Evolutionary conservation across 2,888 invertebrate species (phyloP), one percentile per base, ranked within the genome.

Genomic region (Tenthredo notha): DNA sequence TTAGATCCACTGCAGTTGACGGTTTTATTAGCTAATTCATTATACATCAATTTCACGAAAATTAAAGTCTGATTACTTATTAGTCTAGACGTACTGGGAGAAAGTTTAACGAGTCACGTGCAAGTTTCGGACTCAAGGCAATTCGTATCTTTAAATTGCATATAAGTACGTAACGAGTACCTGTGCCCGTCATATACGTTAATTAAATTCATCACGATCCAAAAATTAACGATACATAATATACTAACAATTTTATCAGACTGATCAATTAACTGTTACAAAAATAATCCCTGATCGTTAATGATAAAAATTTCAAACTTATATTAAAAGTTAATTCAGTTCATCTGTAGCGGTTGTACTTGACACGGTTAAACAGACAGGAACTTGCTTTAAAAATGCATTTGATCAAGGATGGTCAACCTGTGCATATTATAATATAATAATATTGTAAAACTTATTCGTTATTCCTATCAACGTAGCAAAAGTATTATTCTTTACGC

Each of bases 281-380:
- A 10, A n/a, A 54, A n/a, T n/a, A n/a, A 40, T 37, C 10, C 4
- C n/a, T 70, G 25, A 67, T 67, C 2, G 15, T 9, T 6, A 33
- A 33, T 33, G 61, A 18, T 67, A 29, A 33, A 67, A 33, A 67
- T 67, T 67, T 18, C 29, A 67, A 67, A 33, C 33, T 15, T 18
- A 15, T 67, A 15, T 25, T 33, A 54, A 77, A 50, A 18, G 21
- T 77, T 77, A 47, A 21, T 29, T 37, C 50, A 54, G 50, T 54
- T 54, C 29, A 33, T 33, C 5, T 33, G 33, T 50, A 54, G 40
- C 58, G 61, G 65, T 83, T 70, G 83, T 70, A 40, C 83, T 83
- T 83, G 83, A 83, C 83, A 83, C 83, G 40, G n/a, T 83, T 47
- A 65, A 12, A 67, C 43, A 83, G 43, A 43, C 61, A 67, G 67